A percentile compares a stretch with the other conserved stretches of the same genome.
Conservation (phyloP, 2,797 vertebrate genomes). For the Babyrousa celebensis region DNA sequence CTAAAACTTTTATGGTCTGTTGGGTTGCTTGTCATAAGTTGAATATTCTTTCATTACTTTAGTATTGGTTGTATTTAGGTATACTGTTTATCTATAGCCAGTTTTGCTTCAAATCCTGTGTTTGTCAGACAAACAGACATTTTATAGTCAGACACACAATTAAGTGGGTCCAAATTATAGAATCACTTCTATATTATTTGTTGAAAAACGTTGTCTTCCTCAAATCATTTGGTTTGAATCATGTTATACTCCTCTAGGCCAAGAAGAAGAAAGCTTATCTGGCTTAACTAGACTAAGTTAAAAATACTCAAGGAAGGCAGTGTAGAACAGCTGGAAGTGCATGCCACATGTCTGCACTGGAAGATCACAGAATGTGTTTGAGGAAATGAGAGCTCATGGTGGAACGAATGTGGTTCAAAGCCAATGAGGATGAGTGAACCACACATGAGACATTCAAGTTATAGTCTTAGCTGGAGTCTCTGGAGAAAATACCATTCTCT, state of each 20-base stretch:
- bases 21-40: background rate
- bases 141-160: background rate
- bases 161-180: background rate
- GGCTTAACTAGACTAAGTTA: background rate
- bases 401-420: background rate
- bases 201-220: background rate
- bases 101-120: background rate
- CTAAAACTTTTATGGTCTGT: background rate
- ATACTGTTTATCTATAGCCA: background rate
- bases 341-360: accelerated
- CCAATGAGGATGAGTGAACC: background rate
- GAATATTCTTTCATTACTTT: background rate
- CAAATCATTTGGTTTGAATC: background rate
- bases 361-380: background rate
- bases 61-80: background rate
- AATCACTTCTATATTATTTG: background rate
- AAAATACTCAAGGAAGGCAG: background rate
- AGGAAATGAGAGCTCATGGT: background rate
- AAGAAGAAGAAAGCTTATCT: background rate
- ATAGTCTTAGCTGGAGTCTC: background rate
- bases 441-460: accelerated
- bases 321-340: accelerated
- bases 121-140: background rate
- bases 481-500: background rate
- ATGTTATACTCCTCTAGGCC: background rate